Evolutionary conservation across 2,888 invertebrate species (phyloP).

Genomic region (Acanthosepion pharaonis): DNA sequence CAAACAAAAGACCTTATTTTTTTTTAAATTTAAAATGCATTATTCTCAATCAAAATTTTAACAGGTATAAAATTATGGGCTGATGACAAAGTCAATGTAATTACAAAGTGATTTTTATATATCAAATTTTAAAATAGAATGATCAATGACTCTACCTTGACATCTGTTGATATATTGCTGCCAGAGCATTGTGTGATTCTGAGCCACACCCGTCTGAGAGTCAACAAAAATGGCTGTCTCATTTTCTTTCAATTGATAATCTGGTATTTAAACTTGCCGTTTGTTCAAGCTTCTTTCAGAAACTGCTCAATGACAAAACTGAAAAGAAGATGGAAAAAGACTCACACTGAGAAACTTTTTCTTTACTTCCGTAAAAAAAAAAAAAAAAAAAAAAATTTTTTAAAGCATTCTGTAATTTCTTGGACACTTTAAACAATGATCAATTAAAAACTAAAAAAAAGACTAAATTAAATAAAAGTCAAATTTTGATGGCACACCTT

Average conservation of each 20-base stretch:
- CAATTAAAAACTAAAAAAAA: no score
- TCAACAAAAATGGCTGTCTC: slow-evolving; percentile 95
- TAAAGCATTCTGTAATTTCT: no score
- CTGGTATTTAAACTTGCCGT: slow-evolving; percentile 93
- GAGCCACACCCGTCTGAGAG: slow-evolving; percentile 96
- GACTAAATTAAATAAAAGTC: no score
- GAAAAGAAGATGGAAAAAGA: slow-evolving; percentile 43
- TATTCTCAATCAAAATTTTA: no score
- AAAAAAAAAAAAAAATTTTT: no score
- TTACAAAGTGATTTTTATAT: no score
- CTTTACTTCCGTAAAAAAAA: not conserved
- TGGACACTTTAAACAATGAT: no score
- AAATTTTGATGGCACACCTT: no score
- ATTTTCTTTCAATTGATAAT: slow-evolving; percentile 90
- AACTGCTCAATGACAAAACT: slow-evolving; percentile 81
- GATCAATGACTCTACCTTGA: slow-evolving; percentile 80
- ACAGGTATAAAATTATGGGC: no score
- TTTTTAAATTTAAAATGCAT: no score
- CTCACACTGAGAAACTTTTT: not conserved
- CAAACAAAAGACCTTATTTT: no score
- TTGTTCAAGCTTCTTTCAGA: slow-evolving; percentile 92
- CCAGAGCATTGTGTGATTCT: slow-evolving; percentile 90
- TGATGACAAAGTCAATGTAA: no score
- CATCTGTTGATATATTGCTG: slow-evolving; percentile 92
- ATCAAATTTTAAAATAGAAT: not conserved